Evolutionary conservation across 2,113 vertebrate species (phyloP), one percentile per base, ranked within the genome.

Genomic region (Sigmodon hispidus): DNA sequence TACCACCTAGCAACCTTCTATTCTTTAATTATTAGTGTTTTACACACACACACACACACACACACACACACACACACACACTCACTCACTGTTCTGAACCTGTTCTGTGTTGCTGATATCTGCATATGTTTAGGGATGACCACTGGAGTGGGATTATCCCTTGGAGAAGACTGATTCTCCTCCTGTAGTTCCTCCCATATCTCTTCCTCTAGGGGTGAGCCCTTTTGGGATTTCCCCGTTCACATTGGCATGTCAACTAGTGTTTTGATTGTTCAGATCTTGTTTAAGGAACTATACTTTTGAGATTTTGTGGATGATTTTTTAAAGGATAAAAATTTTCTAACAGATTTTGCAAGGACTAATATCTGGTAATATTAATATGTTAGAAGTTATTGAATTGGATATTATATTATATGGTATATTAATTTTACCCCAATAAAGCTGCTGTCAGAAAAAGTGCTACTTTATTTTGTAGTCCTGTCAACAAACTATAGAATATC

Each of bases 371-470:
- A 76, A 52, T 80, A 50, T 81, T 86, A 65, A 69, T 80, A 61
- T 86, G 43, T n/a, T 95, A 55, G 89, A 97, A 88, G 59, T 59
- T 5, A 73, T 85, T 93, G 36, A 87, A n/a, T 87, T 91, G 31
- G 61, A 70, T 31, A 45, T 9, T 80, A 93, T 76, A 90, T 72
- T 90, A 17, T 59, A 50, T 87, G 63, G 7, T 50, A 87, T 57
- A 17, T 93, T 43, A 96, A 81, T 77, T 48, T 52, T 36, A 91
- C 70, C 45, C 31, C 40, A 73, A 10, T 87, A 84, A 67, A 94
- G 21, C 55, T 92, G n/a, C 63, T 91, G 36, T 24, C 52, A 11
- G 70, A 63, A 55, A 55, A 77, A 83, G 9, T 31, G 7, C 34
- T 26, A 5, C 45, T 31, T 48, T 3, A 61, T 87, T 89, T 91